A percentile compares a stretch with the other conserved stretches of the same genome.
phyloP scores from a whole-genome alignment of 2,888 invertebrate genomes.

The Teinopalpus imperialis region DNA sequence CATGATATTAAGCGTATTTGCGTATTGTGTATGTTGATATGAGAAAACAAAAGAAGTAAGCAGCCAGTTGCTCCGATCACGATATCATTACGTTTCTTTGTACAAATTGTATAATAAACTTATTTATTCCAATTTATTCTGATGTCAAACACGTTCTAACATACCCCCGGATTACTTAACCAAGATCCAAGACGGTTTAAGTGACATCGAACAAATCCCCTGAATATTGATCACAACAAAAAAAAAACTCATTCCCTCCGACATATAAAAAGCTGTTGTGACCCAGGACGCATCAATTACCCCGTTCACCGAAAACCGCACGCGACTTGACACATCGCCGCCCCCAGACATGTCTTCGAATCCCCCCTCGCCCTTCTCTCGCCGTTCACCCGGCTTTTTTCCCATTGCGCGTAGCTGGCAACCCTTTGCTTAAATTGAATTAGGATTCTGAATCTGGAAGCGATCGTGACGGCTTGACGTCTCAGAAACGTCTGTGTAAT shows the following conservation, averaged over 20 bases:
- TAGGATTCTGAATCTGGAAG: slow-evolving; percentile 48
- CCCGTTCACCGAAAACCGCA: slow-evolving; percentile 45
- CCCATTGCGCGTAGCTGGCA: slow-evolving; percentile 70
- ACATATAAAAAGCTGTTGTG: slow-evolving; percentile 45
- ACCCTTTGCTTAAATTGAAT: slow-evolving; percentile 77
- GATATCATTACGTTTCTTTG: no score
- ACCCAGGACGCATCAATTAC: slow-evolving; percentile 69
- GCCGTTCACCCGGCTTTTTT: slow-evolving; percentile 42
- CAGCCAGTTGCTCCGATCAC: no score
- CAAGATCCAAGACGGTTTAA: no score
- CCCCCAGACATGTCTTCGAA: slow-evolving; percentile 72
- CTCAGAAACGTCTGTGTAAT: slow-evolving; percentile 12
- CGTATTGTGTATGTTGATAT: no score
- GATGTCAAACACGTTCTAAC: no score
- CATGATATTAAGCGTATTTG: no score
- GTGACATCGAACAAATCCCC: slow-evolving; percentile 16
- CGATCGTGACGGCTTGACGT: slow-evolving; percentile 16
- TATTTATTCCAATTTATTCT: no score
- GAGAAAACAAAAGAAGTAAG: no score
- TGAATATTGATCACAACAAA: slow-evolving; percentile 28
- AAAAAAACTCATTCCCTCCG: slow-evolving; percentile 24
- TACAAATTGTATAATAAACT: no score
- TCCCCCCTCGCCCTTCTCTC: slow-evolving; percentile 33
- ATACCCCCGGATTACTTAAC: no score
- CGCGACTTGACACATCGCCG: slow-evolving; percentile 61